A percentile compares a stretch with the other conserved stretches of the same genome.
Evolutionary conservation across 2,888 invertebrate genomes (phyloP).

Genomic region (Trichogramma evanescens): DNA sequence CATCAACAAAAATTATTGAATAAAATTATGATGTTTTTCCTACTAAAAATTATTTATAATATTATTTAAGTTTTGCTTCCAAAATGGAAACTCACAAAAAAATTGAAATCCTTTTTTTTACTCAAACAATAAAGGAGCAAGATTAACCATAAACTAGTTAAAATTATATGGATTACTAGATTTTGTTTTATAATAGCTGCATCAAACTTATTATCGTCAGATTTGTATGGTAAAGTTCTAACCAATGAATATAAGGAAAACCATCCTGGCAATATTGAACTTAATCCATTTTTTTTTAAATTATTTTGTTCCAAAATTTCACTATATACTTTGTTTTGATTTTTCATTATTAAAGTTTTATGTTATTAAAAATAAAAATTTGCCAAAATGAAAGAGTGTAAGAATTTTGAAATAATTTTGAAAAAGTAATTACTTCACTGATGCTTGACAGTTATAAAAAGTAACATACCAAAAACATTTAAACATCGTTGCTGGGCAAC

Average conservation of each 20-base stretch:
- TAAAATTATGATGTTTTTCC: background rate
- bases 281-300: conserved; percentile 16
- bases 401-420: conserved; percentile 15
- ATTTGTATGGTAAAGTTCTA: conserved; percentile 5
- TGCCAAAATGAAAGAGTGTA: conserved; percentile 10
- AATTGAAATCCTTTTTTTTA: conserved; percentile 4
- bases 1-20: background rate
- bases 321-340: background rate
- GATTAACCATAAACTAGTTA: conserved; percentile 9
- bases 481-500: conserved; percentile 17
- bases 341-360: background rate
- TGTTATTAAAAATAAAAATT: conserved; percentile 1
- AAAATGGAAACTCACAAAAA: conserved; percentile 1
- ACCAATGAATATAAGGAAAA: conserved; percentile 19
- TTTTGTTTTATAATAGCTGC: background rate
- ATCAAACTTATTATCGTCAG: background rate
- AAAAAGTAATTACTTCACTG: background rate
- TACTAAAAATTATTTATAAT: background rate
- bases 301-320: conserved; percentile 15
- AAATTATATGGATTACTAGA: conserved; percentile 9
- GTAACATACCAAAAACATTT: conserved; percentile 1
- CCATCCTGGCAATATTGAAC: conserved; percentile 17
- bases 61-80: background rate
- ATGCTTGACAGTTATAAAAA: conserved; percentile 9
- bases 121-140: conserved; percentile 4